Conservation (phyloP, 1,140 invertebrate species). For the Cydia pomonella region DNA sequence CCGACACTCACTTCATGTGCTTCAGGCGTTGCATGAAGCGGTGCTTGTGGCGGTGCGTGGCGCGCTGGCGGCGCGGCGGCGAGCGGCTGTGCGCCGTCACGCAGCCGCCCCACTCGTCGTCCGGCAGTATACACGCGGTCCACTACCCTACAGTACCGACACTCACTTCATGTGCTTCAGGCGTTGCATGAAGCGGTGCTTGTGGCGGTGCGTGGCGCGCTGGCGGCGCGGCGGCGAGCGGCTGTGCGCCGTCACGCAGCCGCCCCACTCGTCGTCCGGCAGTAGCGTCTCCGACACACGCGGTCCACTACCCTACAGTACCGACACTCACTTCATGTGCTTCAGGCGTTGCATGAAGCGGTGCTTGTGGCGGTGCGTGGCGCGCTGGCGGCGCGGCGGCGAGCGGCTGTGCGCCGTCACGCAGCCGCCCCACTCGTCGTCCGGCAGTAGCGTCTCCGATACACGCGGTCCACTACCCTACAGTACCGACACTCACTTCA, state of each 20-base stretch:
- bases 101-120: conserved; percentile 53
- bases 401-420: not conserved
- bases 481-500: no score
- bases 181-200: conserved; percentile 97
- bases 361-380: conserved; percentile 96
- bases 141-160: no score
- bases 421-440: no score
- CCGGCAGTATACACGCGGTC: not conserved
- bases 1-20: no score
- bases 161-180: conserved; percentile 91
- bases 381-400: conserved; percentile 59
- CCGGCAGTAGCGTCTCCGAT: no score
- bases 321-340: conserved; percentile 89
- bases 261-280: no score
- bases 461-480: no score
- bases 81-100: conserved; percentile 62
- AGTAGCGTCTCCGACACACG: not conserved
- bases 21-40: conserved; percentile 61
- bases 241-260: not conserved
- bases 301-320: no score
- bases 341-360: conserved; percentile 97
- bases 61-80: conserved; percentile 69
- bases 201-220: conserved; percentile 93
- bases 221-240: conserved; percentile 36
- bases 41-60: conserved; percentile 96